These are phyloP conservation scores for Habrosyne pyritoides DNA, from an alignment of 2,888 invertebrate genomes.

Conservation along the genomic window DNA sequence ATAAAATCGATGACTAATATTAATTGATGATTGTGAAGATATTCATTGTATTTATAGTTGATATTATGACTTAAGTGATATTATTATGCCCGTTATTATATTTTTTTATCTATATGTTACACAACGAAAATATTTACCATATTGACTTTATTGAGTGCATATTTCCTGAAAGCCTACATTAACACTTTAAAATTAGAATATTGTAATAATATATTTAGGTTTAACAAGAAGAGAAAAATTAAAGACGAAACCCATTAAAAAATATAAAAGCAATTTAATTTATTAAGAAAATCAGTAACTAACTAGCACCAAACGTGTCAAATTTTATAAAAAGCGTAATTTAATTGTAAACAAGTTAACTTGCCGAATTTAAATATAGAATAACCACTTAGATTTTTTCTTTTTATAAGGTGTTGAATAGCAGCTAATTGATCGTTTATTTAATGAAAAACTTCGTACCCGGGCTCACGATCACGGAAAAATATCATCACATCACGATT, in stretches of 20 bases:
- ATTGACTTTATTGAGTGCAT: not conserved
- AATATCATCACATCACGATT: slow-evolving; percentile 59
- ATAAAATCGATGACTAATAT: slow-evolving; percentile 9
- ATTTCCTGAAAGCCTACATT: not conserved
- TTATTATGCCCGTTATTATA: not conserved
- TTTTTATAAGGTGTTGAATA: slow-evolving; percentile 31
- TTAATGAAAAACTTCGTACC: slow-evolving; percentile 39
- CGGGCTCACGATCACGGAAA: slow-evolving; percentile 69
- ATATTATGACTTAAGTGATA: not conserved
- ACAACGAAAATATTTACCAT: not conserved
- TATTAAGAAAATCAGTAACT: too few relatives aligned
- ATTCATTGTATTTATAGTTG: not conserved
- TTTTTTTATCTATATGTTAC: not conserved
- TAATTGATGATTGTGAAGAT: slow-evolving; percentile 17
- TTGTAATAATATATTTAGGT: not conserved
- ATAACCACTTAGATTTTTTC: slow-evolving; percentile 9
- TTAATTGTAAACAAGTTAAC: not conserved
- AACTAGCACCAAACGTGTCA: not conserved
- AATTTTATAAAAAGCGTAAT: not conserved
- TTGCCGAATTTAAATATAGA: slow-evolving; percentile 9
- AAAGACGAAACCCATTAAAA: too few relatives aligned
- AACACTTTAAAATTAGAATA: not conserved
- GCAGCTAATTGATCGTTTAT: slow-evolving; percentile 42
- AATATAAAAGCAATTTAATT: too few relatives aligned
- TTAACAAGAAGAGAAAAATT: not conserved